Conservation (phyloP, 1,140 invertebrate species). For the Pemphigus obesinymphae region DNA sequence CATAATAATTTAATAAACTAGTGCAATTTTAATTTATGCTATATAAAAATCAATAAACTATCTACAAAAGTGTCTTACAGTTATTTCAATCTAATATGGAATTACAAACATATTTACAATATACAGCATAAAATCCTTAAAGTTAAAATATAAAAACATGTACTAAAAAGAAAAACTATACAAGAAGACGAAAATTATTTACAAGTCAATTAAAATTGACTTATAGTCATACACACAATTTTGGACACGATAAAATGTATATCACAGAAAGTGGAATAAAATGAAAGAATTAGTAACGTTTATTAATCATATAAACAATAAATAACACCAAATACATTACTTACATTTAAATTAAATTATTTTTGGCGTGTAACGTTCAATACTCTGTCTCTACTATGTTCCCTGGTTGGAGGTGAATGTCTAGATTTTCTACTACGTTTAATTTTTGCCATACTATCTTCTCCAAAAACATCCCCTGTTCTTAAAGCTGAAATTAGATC, state of each 20-base stretch:
- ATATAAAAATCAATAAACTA: not conserved
- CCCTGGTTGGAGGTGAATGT: conserved; percentile 61
- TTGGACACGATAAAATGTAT: conserved; percentile 13
- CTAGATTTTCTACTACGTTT: conserved; percentile 68
- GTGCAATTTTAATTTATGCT: not conserved
- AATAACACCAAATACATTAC: not conserved
- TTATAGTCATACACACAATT: not conserved
- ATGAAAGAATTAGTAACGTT: not conserved
- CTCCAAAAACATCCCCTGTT: conserved; percentile 95
- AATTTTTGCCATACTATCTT: conserved; percentile 85
- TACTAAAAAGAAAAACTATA: not conserved
- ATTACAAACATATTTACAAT: conserved; percentile 17
- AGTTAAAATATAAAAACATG: not conserved
- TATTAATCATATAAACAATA: not conserved
- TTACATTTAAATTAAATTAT: conserved; percentile 45
- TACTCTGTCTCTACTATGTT: conserved; percentile 66
- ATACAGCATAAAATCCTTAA: not conserved
- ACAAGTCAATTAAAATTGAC: not conserved
- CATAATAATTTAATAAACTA: conserved; percentile 2
- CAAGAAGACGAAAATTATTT: not conserved
- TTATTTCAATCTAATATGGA: not conserved
- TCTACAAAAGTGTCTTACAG: not conserved
- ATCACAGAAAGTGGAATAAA: conserved; percentile 34
- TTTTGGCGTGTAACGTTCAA: conserved; percentile 49
- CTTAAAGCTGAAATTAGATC: conserved; percentile 92